phyloP scores from a whole-genome alignment of 2,113 vertebrate species.

The Rhynchomys soricoides region DNA sequence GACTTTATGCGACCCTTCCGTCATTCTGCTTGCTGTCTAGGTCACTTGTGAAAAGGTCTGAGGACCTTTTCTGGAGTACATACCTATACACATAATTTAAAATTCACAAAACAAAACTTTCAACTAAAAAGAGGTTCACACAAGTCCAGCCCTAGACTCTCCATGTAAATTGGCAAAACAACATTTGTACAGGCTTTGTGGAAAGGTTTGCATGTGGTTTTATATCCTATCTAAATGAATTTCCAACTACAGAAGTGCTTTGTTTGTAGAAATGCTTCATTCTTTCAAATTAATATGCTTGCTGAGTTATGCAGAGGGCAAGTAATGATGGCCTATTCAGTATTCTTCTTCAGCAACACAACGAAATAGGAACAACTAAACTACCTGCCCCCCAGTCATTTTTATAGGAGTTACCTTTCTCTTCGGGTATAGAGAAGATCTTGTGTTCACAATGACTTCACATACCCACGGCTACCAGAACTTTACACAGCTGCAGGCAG shows the following conservation, averaged over 20 bases:
- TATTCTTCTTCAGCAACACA: background rate
- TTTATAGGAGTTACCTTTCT: slow-evolving; percentile 20
- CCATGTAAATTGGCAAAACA: background rate
- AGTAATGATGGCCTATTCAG: background rate
- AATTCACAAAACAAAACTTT: background rate
- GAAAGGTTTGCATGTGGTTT: background rate
- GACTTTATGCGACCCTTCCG: background rate
- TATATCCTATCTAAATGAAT: background rate
- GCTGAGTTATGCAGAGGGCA: background rate
- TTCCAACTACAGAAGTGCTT: background rate
- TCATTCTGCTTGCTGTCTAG: slow-evolving; percentile 7
- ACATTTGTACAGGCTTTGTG: background rate
- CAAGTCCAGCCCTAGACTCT: background rate
- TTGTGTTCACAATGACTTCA: background rate
- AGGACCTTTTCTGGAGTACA: background rate
- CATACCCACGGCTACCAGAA: background rate
- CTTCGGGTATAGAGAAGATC: slow-evolving; percentile 4
- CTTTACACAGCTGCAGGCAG: background rate
- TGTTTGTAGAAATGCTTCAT: slow-evolving; percentile 27
- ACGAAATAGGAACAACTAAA: background rate
- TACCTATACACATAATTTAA: background rate
- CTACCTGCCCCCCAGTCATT: background rate
- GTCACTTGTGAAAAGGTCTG: slow-evolving; percentile 22
- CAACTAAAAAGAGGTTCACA: background rate
- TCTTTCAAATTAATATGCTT: background rate